Conservation (phyloP, 1,140 invertebrate genomes). For the Drosophila novamexicana region DNA sequence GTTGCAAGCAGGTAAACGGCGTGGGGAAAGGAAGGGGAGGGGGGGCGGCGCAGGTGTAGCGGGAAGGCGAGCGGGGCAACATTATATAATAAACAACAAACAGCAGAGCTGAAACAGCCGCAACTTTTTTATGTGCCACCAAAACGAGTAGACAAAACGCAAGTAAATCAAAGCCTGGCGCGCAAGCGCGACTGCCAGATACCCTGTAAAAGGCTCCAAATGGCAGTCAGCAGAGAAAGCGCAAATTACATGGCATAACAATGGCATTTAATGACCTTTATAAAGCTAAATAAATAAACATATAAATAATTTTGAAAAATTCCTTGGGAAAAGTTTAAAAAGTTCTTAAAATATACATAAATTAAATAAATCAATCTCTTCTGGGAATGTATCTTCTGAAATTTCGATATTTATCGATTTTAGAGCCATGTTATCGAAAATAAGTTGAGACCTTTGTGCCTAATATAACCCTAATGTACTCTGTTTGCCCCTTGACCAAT, state of each 20-base stretch:
- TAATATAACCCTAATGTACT: too few relatives aligned
- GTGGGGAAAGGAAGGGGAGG: background rate
- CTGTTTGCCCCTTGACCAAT: too few relatives aligned
- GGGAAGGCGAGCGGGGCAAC: background rate
- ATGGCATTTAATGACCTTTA: too few relatives aligned
- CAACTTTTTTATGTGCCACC: conserved; percentile 4
- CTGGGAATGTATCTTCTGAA: too few relatives aligned
- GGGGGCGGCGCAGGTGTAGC: background rate
- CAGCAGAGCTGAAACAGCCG: conserved; percentile 1
- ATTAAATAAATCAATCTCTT: too few relatives aligned
- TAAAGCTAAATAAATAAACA: too few relatives aligned
- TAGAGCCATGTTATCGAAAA: background rate
- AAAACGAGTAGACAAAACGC: background rate
- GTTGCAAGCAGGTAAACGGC: conserved; percentile 31
- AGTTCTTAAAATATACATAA: too few relatives aligned
- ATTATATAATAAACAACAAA: conserved; percentile 41
- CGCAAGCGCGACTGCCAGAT: background rate
- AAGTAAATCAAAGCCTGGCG: background rate
- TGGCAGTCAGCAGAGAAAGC: too few relatives aligned
- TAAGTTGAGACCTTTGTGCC: too few relatives aligned
- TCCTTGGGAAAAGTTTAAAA: too few relatives aligned
- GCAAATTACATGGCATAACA: too few relatives aligned
- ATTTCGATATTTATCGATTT: background rate
- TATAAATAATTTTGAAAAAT: too few relatives aligned
- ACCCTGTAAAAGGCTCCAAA: background rate